These are phyloP conservation scores for Idaea biselata DNA, from an alignment of 2,888 invertebrate genomes.

Conservation along the genomic window DNA sequence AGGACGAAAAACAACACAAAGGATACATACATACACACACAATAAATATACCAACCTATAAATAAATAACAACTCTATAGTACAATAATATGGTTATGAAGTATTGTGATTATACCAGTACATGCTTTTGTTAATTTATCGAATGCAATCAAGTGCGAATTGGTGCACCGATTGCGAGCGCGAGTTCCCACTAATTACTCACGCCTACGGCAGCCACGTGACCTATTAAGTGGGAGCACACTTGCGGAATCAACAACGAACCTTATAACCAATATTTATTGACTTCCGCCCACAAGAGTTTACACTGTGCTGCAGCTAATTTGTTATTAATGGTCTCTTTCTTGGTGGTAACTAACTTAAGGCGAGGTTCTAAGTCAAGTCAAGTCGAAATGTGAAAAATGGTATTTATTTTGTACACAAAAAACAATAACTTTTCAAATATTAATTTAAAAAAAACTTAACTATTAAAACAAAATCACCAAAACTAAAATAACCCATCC, in stretches of 20 bases:
- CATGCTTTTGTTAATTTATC: conserved; percentile 9
- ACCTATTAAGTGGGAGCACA: conserved; percentile 29
- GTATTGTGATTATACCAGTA: background rate
- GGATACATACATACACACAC: no score
- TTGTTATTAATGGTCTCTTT: background rate
- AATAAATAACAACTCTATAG: no score
- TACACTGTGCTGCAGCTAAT: background rate
- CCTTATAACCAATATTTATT: conserved; percentile 22
- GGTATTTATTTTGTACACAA: no score
- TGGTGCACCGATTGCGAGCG: conserved; percentile 27
- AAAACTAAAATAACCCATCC: no score
- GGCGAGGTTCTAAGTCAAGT: no score
- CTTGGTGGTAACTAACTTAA: background rate
- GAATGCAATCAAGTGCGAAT: conserved; percentile 26
- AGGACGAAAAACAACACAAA: no score
- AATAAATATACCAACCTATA: no score
- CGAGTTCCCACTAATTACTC: conserved; percentile 35
- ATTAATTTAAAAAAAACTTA: no score
- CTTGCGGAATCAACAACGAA: conserved; percentile 15
- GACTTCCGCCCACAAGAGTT: conserved; percentile 16
- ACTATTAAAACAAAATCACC: no score
- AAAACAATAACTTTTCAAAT: no score
- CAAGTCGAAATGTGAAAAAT: no score
- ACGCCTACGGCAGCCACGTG: conserved; percentile 33
- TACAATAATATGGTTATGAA: background rate